These are phyloP conservation scores for Trachythela sp. DNA, from an alignment of 64 coral and sea anemone genomes.

Conservation along the genomic window DNA sequence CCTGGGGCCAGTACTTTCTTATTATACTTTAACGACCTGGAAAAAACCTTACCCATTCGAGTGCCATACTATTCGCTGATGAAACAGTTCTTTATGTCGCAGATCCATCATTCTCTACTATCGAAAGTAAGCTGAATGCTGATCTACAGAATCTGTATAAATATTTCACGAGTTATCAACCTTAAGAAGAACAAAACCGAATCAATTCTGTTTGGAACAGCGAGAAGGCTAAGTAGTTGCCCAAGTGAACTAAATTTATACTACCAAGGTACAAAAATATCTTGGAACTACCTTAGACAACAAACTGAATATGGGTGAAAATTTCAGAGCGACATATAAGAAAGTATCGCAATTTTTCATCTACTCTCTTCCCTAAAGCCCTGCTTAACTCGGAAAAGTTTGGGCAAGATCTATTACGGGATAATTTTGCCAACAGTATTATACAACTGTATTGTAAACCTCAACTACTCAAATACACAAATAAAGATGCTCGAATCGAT, in stretches of 20 bases:
- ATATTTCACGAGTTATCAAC: background rate
- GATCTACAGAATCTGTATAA: background rate
- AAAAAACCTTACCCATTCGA: conserved; percentile 6
- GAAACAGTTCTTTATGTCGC: conserved; percentile 1
- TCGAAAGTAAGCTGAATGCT: background rate
- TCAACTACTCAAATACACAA: background rate
- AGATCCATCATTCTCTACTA: background rate
- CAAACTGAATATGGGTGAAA: background rate
- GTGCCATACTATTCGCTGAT: conserved; percentile 15
- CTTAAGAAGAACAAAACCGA: background rate
- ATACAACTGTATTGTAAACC: background rate
- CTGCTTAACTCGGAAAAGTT: background rate
- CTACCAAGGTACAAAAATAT: background rate
- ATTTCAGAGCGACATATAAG: background rate
- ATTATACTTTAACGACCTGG: background rate
- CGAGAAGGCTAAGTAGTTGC: background rate
- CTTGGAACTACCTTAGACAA: background rate
- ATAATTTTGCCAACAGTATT: background rate
- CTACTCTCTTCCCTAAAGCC: background rate
- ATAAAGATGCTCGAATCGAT: background rate
- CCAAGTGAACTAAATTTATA: background rate
- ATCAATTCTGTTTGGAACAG: background rate
- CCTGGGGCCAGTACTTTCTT: too few relatives aligned
- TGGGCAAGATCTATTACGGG: background rate
- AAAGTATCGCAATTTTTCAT: background rate